A percentile compares a stretch with the other conserved stretches of the same genome.
Conservation (phyloP, 2,797 vertebrate genomes). For the Diceros bicornis region DNA sequence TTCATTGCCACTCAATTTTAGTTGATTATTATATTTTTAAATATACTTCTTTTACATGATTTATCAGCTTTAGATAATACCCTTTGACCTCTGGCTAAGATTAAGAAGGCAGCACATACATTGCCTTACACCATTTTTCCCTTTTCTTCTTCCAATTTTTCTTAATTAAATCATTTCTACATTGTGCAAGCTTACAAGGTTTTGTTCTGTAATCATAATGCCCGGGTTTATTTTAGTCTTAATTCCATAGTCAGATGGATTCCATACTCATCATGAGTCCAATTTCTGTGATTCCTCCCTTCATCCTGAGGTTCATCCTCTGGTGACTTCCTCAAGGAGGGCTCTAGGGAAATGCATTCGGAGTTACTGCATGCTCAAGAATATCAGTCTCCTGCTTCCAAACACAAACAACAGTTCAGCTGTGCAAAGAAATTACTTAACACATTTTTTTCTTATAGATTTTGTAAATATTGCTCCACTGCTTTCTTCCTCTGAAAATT, state of each 20-base stretch:
- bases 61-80: not conserved
- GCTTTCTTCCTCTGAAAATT: not conserved
- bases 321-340: not conserved
- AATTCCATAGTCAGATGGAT: not conserved
- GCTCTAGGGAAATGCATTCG: not conserved
- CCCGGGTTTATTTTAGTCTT: not conserved
- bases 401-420: not conserved
- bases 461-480: not conserved
- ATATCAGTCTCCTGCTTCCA: not conserved
- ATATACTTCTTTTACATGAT: not conserved
- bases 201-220: not conserved
- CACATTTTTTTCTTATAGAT: not conserved
- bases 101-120: not conserved
- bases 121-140: not conserved
- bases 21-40: not conserved
- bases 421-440: not conserved
- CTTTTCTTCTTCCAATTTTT: not conserved
- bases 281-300: not conserved
- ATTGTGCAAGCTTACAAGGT: not conserved
- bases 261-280: fast-evolving
- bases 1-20: not conserved
- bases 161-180: not conserved
- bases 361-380: not conserved
- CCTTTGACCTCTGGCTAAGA: not conserved
- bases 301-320: not conserved